Evolutionary conservation across 2,113 vertebrate genomes (phyloP), one percentile per base, ranked within the genome.

Genomic region (Lamprologus ornatipinnis): DNA sequence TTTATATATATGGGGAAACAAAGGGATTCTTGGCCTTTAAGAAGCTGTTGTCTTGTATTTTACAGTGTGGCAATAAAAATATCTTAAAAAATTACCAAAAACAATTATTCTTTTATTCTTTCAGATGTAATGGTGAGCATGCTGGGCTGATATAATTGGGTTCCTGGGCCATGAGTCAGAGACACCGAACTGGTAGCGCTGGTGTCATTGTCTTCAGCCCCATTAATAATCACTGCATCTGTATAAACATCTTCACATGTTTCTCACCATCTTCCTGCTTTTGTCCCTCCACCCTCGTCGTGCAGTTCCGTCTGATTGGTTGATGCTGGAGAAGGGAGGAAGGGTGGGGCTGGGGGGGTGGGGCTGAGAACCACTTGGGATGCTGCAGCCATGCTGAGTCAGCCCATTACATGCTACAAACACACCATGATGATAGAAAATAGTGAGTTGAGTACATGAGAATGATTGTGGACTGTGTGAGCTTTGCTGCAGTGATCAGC

Each of bases 331-430:
- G 60, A 84, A 70, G 0, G 49, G 28, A 5, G 68, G 40, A 33
- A 65, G 97, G 85, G 96, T 95, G 78, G 97, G 97, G 58, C 95
- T 96, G 91, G 96, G 97, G 83, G 96, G 97, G 92, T 96, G 97
- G 94, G 97, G 97, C 88, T 97, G 97, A 0, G 97, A 97, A 90
- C 80, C 26, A 47, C 70, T 31, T 7, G 70, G 73, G 26, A 49
- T 54, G 13, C 80, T 63, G 85, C 93, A 96, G 90, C 97, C 97
- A 97, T 98, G 98, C 85, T 95, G 96, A 93, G 96, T 96, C 89
- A 98, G 95, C 84, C 96, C 96, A 85, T 98, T 97, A 91, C 97
- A 98, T 54, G 97, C 98, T 98, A 91, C 9, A 70, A n/a, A 85
- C 51, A 90, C 80, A 87, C 5, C 49, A 54, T 37, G n/a, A 82